Conservation (phyloP, 2,888 invertebrate genomes). For the Sphaerolaimus hirsutus region DNA sequence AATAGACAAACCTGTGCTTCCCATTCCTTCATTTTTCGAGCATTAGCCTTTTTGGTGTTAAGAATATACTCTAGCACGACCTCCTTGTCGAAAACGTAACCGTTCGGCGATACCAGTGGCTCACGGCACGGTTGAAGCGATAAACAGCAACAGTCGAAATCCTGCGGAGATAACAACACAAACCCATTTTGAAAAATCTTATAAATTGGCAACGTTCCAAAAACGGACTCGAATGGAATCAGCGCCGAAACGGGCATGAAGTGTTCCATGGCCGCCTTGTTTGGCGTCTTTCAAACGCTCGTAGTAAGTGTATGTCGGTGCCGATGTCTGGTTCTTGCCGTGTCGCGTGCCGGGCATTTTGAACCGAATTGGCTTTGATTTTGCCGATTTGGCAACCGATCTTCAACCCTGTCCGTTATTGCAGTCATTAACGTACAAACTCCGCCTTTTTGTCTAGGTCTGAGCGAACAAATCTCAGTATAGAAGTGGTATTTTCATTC, state of each 20-base stretch:
- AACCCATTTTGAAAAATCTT: too few species aligned
- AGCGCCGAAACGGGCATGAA: conserved; percentile 50
- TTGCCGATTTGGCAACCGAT: too few species aligned
- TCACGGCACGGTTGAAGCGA: conserved; percentile 82
- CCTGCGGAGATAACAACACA: too few species aligned
- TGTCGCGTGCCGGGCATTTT: conserved; percentile 41
- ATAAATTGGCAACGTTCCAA: too few species aligned
- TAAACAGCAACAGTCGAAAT: conserved; percentile 87
- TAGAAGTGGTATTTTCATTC: too few species aligned
- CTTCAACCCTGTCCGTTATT: too few species aligned
- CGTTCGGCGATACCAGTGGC: conserved; percentile 50
- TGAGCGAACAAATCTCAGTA: too few species aligned
- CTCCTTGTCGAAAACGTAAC: conserved; percentile 80
- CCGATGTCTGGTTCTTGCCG: conserved; percentile 89
- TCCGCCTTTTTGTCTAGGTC: too few species aligned
- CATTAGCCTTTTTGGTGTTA: conserved; percentile 70
- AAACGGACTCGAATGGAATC: conserved; percentile 42
- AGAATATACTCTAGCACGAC: conserved; percentile 80
- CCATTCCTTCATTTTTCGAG: conserved; percentile 64
- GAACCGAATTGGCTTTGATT: too few species aligned
- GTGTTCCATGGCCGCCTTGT: conserved; percentile 44
- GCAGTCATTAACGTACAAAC: too few species aligned
- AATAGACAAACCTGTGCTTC: conserved; percentile 31
- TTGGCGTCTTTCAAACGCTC: conserved; percentile 86
- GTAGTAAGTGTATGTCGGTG: conserved; percentile 89